phyloP scores from a whole-genome alignment of 2,797 vertebrate genomes.

The Podarcis lilfordi region DNA sequence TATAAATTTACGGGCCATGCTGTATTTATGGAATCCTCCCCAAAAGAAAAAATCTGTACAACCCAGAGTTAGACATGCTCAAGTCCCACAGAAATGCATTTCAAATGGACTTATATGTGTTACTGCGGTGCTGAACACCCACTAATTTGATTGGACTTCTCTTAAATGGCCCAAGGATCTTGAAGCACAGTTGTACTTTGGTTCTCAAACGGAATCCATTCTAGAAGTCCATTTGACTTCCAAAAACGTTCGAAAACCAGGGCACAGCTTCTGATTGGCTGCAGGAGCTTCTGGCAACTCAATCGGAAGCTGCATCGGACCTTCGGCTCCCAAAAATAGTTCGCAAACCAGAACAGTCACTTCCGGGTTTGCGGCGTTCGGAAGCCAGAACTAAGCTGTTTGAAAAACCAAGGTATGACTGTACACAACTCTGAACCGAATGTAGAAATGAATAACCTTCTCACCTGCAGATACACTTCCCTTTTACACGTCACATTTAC shows the following conservation, averaged over 20 bases:
- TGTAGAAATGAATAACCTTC: background rate
- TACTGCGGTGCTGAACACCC: background rate
- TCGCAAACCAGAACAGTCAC: too few relatives aligned
- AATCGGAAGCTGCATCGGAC: too few relatives aligned
- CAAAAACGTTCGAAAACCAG: fast-evolving
- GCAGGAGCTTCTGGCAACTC: too few relatives aligned
- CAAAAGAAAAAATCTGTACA: background rate
- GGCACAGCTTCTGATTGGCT: too few relatives aligned
- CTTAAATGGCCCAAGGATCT: background rate
- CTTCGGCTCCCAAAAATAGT: too few relatives aligned
- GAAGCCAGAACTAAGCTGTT: too few relatives aligned
- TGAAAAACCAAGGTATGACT: too few relatives aligned
- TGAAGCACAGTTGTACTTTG: too few relatives aligned
- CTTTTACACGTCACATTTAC: background rate
- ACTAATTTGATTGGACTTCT: background rate
- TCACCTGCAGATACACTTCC: background rate
- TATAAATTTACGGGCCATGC: too few relatives aligned
- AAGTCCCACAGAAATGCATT: background rate
- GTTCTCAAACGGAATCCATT: too few relatives aligned
- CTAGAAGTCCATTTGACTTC: too few relatives aligned
- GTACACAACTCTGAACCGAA: slow-evolving; percentile 18
- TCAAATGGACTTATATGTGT: background rate
- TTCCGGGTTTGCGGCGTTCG: too few relatives aligned
- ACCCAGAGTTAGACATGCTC: background rate
- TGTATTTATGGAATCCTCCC: background rate